Conservation (phyloP, 2,113 vertebrate species). For the Pelodiscus sinensis region DNA sequence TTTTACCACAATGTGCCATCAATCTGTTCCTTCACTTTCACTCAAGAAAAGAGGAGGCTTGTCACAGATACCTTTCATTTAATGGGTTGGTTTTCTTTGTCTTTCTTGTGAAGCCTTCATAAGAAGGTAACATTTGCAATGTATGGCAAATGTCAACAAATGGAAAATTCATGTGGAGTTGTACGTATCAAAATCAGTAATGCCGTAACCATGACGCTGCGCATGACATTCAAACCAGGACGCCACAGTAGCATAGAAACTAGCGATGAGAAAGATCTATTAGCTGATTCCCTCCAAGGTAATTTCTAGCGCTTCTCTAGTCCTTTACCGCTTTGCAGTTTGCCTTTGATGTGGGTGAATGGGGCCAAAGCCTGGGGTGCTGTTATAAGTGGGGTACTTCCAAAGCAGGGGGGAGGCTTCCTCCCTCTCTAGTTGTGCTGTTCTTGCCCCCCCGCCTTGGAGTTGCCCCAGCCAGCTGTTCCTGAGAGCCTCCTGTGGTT, state of each 20-base stretch:
- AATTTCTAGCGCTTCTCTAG: neutral
- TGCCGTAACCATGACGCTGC: too few species aligned
- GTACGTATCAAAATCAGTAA: too few species aligned
- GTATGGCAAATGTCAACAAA: neutral
- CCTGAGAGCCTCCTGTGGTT: too few species aligned
- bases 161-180: neutral
- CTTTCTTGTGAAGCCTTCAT: neutral
- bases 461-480: too few species aligned
- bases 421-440: too few species aligned
- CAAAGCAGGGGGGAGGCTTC: too few species aligned
- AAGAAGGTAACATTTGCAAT: neutral
- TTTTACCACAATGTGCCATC: slow-evolving; percentile 40
- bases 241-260: too few species aligned
- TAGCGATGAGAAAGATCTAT: neutral
- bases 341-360: too few species aligned
- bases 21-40: neutral
- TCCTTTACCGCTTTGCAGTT: neutral
- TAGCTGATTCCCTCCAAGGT: neutral
- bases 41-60: neutral
- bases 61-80: neutral
- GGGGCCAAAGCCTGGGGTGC: too few species aligned
- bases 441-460: too few species aligned
- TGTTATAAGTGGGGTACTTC: too few species aligned
- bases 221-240: too few species aligned
- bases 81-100: neutral